Evolutionary conservation across 2,797 vertebrate genomes (phyloP).

Genomic region (Sorex maritimensis): DNA sequence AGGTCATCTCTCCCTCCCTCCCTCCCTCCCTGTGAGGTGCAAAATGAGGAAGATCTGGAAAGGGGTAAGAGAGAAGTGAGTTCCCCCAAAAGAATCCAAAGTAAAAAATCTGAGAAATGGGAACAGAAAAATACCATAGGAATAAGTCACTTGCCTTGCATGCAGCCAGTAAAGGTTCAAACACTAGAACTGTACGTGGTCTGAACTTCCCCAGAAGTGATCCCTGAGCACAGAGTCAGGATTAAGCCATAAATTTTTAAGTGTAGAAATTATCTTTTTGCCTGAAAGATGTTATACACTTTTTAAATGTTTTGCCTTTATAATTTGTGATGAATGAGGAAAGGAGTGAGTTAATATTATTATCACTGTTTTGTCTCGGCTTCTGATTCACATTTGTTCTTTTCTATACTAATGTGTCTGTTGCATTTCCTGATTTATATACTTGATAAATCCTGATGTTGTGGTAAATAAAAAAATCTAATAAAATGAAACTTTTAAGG

Average conservation of each 20-base stretch:
- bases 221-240: no score
- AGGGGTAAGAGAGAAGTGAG: no score
- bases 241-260: background rate
- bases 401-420: background rate
- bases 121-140: no score
- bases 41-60: no score
- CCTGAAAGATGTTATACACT: background rate
- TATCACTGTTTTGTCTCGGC: background rate
- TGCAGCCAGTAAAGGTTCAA: no score
- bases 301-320: background rate
- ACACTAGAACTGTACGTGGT: no score
- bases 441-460: background rate
- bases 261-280: constrained; percentile 4
- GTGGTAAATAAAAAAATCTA: constrained; percentile 8
- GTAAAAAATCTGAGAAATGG: no score
- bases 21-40: no score
- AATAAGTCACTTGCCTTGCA: no score
- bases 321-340: background rate
- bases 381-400: background rate
- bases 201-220: no score
- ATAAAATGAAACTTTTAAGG: constrained; percentile 1
- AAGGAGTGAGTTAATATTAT: background rate
- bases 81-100: no score
- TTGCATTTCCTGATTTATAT: constrained; percentile 24
- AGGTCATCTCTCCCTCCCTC: no score